Base-by-base conservation (phyloP, 1,140 invertebrate genomes). In the Samia ricini region DNA sequence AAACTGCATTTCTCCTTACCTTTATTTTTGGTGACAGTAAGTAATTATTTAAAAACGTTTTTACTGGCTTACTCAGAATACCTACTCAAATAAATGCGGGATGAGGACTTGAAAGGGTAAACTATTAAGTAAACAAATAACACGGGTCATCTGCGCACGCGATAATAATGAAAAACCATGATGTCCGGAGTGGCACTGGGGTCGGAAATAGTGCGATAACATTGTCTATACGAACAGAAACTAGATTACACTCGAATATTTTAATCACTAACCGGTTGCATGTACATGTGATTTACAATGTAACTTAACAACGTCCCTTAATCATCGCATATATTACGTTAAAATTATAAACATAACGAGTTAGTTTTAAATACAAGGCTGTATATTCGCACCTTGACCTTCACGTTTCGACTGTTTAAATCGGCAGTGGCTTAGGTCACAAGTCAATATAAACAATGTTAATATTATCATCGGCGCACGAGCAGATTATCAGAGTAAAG, bases 81-180 rank as follows among this genome's bases (percentile, higher is more conserved):
- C n/a, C n/a, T n/a, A n/a, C n/a, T n/a, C n/a, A n/a, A n/a, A 54
- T 24, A 49, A 8, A 63, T 10, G 8, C 8, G 12, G 54, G 22
- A n/a, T 52, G 19, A 20, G 22, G 20, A 20, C 50, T 20, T 20
- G 50, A 52, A 23, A 20, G 18, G 50, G n/a, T 18, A 50, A 5
- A 26, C 8, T 42, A 42, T 42, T 19, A 55, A 4, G 18, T 55
- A 55, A 55, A 51, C 5, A 51, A 26, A 52, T 51, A 23, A 20
- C 23, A 33, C n/a, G 22, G 63, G 52, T 65, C 63, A 65, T 56
- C 6, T 56, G 48, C 36, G 58, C 52, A 65, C 36, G 36, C 63
- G 56, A 60, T 56, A 42, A 29, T 50, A 10, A 64, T 60, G 29
- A 56, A 15, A 29, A 48, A 64, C 36, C 36, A 21, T 24, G 56